Conservation (phyloP, 2,888 invertebrate genomes). For the Antheraea assamensis region DNA sequence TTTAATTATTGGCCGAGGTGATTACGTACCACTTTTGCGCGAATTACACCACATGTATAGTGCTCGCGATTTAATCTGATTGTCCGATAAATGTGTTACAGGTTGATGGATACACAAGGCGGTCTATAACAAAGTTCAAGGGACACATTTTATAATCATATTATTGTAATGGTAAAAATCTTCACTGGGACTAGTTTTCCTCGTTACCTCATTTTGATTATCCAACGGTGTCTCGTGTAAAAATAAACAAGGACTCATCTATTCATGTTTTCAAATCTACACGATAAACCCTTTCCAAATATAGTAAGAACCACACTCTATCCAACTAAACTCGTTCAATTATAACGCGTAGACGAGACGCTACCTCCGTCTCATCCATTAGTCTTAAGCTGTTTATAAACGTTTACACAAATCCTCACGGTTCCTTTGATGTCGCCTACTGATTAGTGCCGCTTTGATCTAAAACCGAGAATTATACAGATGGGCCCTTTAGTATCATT, state of each 20-base stretch:
- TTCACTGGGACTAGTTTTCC: too few relatives aligned
- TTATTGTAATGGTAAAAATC: too few relatives aligned
- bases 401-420: slow-evolving; percentile 31
- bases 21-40: too few relatives aligned
- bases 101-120: too few relatives aligned
- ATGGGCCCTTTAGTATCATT: slow-evolving; percentile 3
- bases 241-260: not conserved
- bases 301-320: not conserved
- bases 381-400: slow-evolving; percentile 30
- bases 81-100: too few relatives aligned
- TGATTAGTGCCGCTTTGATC: slow-evolving; percentile 45
- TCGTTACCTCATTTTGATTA: not conserved
- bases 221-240: not conserved
- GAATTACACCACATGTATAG: too few relatives aligned
- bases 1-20: too few relatives aligned
- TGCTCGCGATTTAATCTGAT: too few relatives aligned
- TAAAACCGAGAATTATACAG: slow-evolving; percentile 36
- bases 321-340: not conserved
- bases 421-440: slow-evolving; percentile 41
- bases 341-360: not conserved
- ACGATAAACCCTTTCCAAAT: not conserved
- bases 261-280: not conserved
- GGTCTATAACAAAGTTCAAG: too few relatives aligned
- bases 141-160: too few relatives aligned
- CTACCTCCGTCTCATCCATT: slow-evolving; percentile 14